Evolutionary conservation across 2,888 invertebrate species (phyloP).

Genomic region (Orthonevra nobilis): DNA sequence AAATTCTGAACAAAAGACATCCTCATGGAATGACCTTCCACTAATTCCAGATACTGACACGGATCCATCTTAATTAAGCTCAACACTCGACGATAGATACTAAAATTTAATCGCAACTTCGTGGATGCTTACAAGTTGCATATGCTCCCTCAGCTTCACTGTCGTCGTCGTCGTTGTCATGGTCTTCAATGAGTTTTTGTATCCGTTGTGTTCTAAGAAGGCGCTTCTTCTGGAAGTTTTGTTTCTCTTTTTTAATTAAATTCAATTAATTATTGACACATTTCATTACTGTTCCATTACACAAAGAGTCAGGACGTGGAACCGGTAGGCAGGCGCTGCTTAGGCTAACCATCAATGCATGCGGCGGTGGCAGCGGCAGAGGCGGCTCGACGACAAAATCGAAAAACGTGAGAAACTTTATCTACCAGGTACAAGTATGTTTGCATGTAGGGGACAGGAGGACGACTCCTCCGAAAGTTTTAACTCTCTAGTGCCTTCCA

Average conservation of each 20-base stretch:
- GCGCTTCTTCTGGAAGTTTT: too few relatives aligned
- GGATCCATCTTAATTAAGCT: conserved; percentile 77
- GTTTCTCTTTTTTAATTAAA: conserved; percentile 75
- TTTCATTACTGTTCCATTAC: conserved; percentile 74
- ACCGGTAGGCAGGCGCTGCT: conserved; percentile 11
- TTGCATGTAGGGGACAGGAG: too few relatives aligned
- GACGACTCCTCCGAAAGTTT: conserved; percentile 16
- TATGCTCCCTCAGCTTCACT: too few relatives aligned
- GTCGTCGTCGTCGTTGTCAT: too few relatives aligned
- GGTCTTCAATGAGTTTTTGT: too few relatives aligned
- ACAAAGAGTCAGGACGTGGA: conserved; percentile 45
- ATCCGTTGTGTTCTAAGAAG: too few relatives aligned
- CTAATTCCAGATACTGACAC: conserved; percentile 73
- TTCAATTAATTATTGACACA: conserved; percentile 80
- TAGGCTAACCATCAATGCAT: conserved; percentile 29
- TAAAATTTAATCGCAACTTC: conserved; percentile 64
- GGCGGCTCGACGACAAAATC: conserved; percentile 72
- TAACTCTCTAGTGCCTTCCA: conserved; percentile 33
- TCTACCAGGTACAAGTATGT: conserved; percentile 67
- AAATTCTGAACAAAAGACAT: conserved; percentile 40
- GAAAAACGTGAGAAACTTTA: conserved; percentile 75
- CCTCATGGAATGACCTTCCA: conserved; percentile 63
- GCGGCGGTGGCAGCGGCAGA: too few relatives aligned
- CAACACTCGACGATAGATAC: conserved; percentile 58
- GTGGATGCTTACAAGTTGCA: conserved; percentile 39